Evolutionary conservation across 2,797 vertebrate species (phyloP).

Genomic region (Falco biarmicus): DNA sequence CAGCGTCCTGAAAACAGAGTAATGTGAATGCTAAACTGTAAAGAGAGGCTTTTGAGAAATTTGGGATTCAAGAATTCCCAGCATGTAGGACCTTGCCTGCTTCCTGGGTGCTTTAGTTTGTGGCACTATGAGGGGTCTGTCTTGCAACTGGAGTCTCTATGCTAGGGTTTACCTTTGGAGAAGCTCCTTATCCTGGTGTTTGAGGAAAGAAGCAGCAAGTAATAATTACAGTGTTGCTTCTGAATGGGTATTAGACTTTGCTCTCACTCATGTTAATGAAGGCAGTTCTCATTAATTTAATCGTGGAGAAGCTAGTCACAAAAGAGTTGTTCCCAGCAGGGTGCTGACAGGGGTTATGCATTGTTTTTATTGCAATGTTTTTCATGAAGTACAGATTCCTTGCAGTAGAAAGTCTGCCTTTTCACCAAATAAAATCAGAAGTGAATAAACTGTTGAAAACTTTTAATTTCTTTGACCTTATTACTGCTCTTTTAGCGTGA

Average conservation of each 20-base stretch:
- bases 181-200: not conserved
- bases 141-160: not conserved
- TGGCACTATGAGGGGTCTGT: not conserved
- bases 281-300: conserved; percentile 41
- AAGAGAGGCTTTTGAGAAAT: not conserved
- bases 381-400: not conserved
- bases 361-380: not conserved
- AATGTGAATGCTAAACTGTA: conserved; percentile 3
- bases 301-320: not conserved
- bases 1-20: not conserved
- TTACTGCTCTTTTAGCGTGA: not conserved
- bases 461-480: not conserved
- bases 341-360: not conserved
- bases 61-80: not conserved
- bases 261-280: conserved; percentile 33
- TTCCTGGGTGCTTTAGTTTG: not conserved
- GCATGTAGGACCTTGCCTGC: not conserved
- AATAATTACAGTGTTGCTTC: not conserved
- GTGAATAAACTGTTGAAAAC: not conserved
- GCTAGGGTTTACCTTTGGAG: not conserved
- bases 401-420: not conserved
- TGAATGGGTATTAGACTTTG: not conserved
- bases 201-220: not conserved
- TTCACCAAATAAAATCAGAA: not conserved
- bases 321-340: conserved; percentile 14